A percentile compares a stretch with the other conserved stretches of the same genome.
Conservation (phyloP, 2,797 vertebrate species). For the Cygnus olor region DNA sequence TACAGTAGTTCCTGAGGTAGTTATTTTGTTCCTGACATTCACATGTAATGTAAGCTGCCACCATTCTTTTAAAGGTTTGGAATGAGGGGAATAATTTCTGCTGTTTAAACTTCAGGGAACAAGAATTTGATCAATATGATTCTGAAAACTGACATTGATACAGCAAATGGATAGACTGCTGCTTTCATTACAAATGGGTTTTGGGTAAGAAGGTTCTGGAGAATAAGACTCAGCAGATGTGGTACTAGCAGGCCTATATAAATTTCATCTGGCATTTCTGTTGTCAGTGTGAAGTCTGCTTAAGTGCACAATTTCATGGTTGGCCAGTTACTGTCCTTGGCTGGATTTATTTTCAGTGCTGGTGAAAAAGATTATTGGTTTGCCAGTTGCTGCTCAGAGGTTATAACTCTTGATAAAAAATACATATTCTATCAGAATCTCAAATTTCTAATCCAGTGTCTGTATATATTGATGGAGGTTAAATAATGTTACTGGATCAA, state of each 20-base stretch:
- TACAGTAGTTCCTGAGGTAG: not conserved
- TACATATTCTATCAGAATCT: slow-evolving; percentile 29
- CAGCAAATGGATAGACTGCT: slow-evolving; percentile 45
- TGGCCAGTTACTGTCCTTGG: slow-evolving; percentile 78
- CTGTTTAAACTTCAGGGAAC: not conserved
- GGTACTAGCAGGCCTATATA: slow-evolving; percentile 74
- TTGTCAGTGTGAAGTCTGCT: slow-evolving; percentile 79
- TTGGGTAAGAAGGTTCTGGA: slow-evolving; percentile 73
- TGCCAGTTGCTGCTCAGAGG: slow-evolving; percentile 50
- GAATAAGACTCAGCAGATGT: slow-evolving; percentile 74
- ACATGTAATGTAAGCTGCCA: not conserved
- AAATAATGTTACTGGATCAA: not conserved
- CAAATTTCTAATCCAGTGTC: slow-evolving; percentile 21
- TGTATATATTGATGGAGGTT: slow-evolving; percentile 21
- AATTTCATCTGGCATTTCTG: slow-evolving; percentile 80
- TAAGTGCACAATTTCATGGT: slow-evolving; percentile 89
- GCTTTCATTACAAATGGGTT: slow-evolving; percentile 51
- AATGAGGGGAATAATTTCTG: slow-evolving; percentile 18
- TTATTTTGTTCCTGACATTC: not conserved
- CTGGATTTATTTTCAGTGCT: slow-evolving; percentile 80
- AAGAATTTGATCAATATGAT: slow-evolving; percentile 22
- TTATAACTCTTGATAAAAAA: slow-evolving; percentile 67
- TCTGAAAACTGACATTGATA: slow-evolving; percentile 34
- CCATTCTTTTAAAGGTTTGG: not conserved
- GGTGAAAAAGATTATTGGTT: slow-evolving; percentile 73